Conservation (phyloP, 2,888 invertebrate genomes). For the Poecilobothrus nobilitatus region DNA sequence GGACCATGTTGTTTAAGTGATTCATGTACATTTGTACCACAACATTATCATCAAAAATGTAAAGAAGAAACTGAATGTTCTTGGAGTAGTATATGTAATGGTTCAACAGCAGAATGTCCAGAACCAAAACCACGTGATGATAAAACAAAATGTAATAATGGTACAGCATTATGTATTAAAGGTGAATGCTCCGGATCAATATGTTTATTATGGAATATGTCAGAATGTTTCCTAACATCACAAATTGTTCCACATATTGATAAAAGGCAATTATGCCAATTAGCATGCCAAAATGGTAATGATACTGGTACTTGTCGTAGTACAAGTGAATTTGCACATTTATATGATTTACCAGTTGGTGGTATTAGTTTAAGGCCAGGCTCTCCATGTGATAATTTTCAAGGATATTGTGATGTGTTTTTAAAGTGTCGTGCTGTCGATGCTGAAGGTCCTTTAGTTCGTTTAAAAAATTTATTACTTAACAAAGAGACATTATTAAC, state of each 20-base stretch:
- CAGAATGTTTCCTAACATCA: constrained; percentile 89
- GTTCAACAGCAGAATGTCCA: constrained; percentile 80
- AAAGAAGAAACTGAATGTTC: constrained; percentile 85
- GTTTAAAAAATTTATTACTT: constrained; percentile 90
- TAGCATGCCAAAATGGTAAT: constrained; percentile 89
- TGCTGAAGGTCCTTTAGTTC: constrained; percentile 94
- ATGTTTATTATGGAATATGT: constrained; percentile 88
- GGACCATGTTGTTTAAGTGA: constrained; percentile 89
- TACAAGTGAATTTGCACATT: constrained; percentile 74
- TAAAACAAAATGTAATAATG: constrained; percentile 92
- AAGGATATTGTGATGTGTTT: constrained; percentile 99
- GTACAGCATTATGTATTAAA: constrained; percentile 73
- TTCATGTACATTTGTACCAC: constrained; percentile 67
- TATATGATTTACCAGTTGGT: constrained; percentile 63
- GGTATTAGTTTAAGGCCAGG: constrained; percentile 87
- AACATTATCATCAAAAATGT: constrained; percentile 59
- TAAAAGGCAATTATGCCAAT: constrained; percentile 82
- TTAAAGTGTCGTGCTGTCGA: constrained; percentile 97
- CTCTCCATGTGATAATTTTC: constrained; percentile 97
- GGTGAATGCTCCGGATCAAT: constrained; percentile 94
- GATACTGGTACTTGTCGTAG: constrained; percentile 67
- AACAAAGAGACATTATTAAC: constrained; percentile 81
- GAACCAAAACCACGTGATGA: constrained; percentile 69
- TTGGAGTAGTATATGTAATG: constrained; percentile 78
- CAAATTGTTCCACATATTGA: constrained; percentile 64